Percentiles rank a stretch among this genome's conserved stretches.
Evolutionary conservation across 2,797 vertebrate species (phyloP).

Genomic region (Selene dorsalis): DNA sequence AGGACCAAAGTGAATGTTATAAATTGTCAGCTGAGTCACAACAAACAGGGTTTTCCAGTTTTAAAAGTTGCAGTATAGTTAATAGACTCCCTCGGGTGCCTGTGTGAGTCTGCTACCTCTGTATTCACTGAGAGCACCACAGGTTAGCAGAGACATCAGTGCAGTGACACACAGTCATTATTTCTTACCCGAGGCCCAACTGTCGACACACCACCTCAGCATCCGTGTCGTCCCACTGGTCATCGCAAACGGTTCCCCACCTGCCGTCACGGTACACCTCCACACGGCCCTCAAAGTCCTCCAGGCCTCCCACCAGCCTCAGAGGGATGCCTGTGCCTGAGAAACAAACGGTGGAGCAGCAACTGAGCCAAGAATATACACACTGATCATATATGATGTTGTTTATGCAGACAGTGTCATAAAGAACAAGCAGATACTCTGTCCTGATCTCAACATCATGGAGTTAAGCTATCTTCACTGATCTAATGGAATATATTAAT

Average conservation of each 20-base stretch:
- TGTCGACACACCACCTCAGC: conserved; percentile 85
- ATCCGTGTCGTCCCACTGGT: conserved; percentile 83
- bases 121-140: too few species aligned
- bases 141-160: not conserved
- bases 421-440: too few species aligned
- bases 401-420: not conserved
- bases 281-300: conserved; percentile 82
- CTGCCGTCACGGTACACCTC: conserved; percentile 75
- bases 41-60: too few species aligned
- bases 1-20: too few species aligned
- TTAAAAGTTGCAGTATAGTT: not conserved
- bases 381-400: not conserved
- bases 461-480: too few species aligned
- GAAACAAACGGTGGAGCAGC: conserved; percentile 1
- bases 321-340: conserved; percentile 85
- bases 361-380: not conserved
- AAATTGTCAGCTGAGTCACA: too few species aligned
- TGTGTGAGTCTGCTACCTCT: too few species aligned
- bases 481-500: too few species aligned
- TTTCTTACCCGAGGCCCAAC: conserved; percentile 79
- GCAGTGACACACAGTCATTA: not conserved
- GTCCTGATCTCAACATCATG: not conserved
- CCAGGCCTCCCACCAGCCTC: conserved; percentile 87
- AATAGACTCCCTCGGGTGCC: not conserved
- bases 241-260: conserved; percentile 82